These are phyloP conservation scores for Papilio aristodemus DNA, from an alignment of 1,140 invertebrate species.

Conservation along the genomic window DNA sequence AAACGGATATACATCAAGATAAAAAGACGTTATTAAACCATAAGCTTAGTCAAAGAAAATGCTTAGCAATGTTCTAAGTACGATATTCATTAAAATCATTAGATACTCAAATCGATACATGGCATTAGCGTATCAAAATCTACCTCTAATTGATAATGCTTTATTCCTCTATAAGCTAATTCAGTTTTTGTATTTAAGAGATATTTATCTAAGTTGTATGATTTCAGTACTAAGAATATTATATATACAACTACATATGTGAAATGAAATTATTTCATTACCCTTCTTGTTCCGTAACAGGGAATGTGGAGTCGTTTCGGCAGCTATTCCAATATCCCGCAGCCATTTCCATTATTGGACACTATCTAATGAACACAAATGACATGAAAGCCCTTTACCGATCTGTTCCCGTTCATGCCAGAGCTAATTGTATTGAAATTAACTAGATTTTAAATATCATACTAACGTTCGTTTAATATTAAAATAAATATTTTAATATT, in stretches of 20 bases:
- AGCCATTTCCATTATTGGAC: slow-evolving; percentile 63
- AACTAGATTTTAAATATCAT: too few relatives aligned
- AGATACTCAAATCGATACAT: too few relatives aligned
- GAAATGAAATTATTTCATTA: slow-evolving; percentile 5
- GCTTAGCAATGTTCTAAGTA: too few relatives aligned
- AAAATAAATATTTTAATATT: not conserved
- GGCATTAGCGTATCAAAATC: too few relatives aligned
- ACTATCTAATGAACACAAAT: slow-evolving; percentile 69
- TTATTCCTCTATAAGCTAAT: too few relatives aligned
- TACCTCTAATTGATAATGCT: too few relatives aligned
- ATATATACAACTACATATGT: not conserved
- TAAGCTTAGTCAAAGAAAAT: too few relatives aligned
- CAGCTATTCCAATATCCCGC: slow-evolving; percentile 54
- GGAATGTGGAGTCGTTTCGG: slow-evolving; percentile 43
- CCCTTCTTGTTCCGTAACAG: slow-evolving; percentile 1
- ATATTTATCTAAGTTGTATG: not conserved
- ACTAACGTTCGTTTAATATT: not conserved
- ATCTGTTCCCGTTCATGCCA: slow-evolving; percentile 43
- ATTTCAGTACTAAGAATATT: not conserved
- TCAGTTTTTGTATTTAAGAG: too few relatives aligned
- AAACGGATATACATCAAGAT: too few relatives aligned
- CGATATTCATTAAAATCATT: too few relatives aligned
- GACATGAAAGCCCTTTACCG: slow-evolving; percentile 49
- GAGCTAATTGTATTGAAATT: slow-evolving; percentile 14
- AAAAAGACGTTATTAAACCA: too few relatives aligned